phyloP scores from a whole-genome alignment of 2,797 vertebrate genomes.

The Crocodylus rhombifer region DNA sequence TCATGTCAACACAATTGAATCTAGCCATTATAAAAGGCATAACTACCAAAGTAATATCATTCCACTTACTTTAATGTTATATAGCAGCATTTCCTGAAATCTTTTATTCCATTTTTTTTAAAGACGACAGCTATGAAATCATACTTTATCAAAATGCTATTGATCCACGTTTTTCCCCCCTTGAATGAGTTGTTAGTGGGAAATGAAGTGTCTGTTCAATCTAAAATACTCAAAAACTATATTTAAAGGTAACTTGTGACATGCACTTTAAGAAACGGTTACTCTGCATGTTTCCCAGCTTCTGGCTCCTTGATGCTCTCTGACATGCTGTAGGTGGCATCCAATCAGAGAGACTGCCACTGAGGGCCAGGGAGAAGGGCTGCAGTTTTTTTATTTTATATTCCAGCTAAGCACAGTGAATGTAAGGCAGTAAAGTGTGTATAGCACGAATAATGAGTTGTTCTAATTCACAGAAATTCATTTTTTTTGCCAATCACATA shows the following conservation, averaged over 20 bases:
- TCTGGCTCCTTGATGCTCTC: constrained; percentile 80
- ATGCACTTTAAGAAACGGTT: constrained; percentile 74
- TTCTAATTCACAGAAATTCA: constrained; percentile 80
- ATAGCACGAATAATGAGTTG: constrained; percentile 78
- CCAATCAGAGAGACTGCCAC: constrained; percentile 81
- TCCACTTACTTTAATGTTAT: constrained; percentile 43
- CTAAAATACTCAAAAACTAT: constrained; percentile 68
- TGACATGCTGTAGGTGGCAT: constrained; percentile 80
- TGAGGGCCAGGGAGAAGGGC: constrained; percentile 75
- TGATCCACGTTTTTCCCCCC: constrained; percentile 72
- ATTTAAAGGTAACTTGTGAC: constrained; percentile 77
- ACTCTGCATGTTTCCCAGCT: constrained; percentile 78
- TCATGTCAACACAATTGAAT: neutral
- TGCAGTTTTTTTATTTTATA: constrained; percentile 72
- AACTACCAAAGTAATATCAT: constrained; percentile 20
- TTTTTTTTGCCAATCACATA: constrained; percentile 68
- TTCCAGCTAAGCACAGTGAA: constrained; percentile 72
- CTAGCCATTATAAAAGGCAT: neutral
- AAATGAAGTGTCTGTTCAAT: constrained; percentile 77
- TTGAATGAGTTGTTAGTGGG: constrained; percentile 74
- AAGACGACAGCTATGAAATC: constrained; percentile 64
- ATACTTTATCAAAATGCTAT: constrained; percentile 69
- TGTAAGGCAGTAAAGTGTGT: constrained; percentile 71
- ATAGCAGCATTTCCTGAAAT: constrained; percentile 44
- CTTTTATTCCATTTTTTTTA: constrained; percentile 53